Conservation (phyloP, 2,113 vertebrate genomes). For the Amazona guildingii region DNA sequence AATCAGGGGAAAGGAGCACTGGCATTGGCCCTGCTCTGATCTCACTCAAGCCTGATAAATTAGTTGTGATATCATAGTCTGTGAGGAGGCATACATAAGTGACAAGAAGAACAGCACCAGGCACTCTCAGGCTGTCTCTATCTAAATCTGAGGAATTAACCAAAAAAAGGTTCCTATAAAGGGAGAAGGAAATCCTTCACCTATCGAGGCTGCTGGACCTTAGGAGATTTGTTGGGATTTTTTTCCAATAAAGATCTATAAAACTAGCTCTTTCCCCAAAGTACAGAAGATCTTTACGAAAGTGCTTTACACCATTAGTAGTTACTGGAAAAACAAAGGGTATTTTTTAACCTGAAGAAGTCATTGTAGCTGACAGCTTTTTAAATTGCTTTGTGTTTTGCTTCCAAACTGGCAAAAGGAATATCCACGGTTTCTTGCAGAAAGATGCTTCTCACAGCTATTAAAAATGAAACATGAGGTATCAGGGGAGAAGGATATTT, state of each 20-base stretch:
- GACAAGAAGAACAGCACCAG: not conserved
- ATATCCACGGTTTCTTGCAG: not conserved
- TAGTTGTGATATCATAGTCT: conserved; percentile 57
- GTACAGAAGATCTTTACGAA: not conserved
- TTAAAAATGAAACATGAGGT: not conserved
- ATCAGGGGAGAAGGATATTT: conserved; percentile 9
- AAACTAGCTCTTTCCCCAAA: not conserved
- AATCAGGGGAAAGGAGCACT: conserved; percentile 8
- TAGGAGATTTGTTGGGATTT: not conserved
- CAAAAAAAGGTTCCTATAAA: not conserved
- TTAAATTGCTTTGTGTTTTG: conserved; percentile 29
- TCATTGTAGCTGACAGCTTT: conserved; percentile 2
- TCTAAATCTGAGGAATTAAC: not conserved
- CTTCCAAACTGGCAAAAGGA: not conserved
- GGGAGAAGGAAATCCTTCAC: not conserved
- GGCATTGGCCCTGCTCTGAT: conserved; percentile 27
- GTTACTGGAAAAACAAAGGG: conserved; percentile 15
- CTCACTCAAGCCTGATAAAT: conserved; percentile 52
- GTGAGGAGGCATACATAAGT: conserved; percentile 16
- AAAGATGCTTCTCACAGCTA: not conserved
- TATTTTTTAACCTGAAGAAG: conserved; percentile 21
- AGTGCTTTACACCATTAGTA: conserved; percentile 6
- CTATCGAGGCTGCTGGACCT: not conserved
- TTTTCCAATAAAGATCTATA: not conserved
- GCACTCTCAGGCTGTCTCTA: not conserved